Conservation (phyloP, 2,888 invertebrate species). For the Amblyjoppa proteus region DNA sequence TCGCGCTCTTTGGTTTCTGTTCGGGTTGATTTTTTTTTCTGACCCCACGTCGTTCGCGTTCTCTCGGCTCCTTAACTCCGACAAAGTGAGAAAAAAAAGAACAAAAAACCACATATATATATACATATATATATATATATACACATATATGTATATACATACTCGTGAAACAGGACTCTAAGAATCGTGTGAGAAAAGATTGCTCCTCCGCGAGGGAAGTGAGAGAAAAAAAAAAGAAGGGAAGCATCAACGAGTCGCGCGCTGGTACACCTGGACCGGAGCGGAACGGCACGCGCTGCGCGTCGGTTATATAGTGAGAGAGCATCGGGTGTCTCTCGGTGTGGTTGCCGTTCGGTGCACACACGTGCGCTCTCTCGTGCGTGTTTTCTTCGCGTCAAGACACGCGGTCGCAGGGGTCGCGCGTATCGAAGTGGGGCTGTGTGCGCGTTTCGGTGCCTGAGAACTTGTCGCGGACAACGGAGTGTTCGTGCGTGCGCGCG, state of each 20-base stretch:
- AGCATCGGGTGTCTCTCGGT: neutral
- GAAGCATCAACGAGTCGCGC: neutral
- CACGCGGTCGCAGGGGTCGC: conserved; percentile 31
- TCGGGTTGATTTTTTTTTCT: neutral
- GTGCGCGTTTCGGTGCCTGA: conserved; percentile 22
- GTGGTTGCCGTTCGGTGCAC: conserved; percentile 8
- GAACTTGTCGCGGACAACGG: conserved; percentile 4
- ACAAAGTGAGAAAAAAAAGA: conserved; percentile 13
- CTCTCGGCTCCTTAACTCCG: neutral
- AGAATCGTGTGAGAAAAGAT: neutral
- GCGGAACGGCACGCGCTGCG: conserved; percentile 21
- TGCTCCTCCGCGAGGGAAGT: neutral
- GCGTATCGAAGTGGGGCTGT: conserved; percentile 27
- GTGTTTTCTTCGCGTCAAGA: neutral
- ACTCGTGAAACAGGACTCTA: neutral
- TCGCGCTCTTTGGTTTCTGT: neutral
- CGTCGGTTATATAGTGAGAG: neutral
- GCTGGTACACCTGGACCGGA: conserved; percentile 56
- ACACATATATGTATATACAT: neutral
- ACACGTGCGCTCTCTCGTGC: conserved; percentile 31
- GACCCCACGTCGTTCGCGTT: neutral
- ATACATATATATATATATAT: neutral
- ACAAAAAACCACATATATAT: conserved; percentile 6
- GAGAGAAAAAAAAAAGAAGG: neutral
- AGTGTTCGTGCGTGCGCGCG: conserved; percentile 61